Evolutionary conservation across 2,113 vertebrate genomes (phyloP), one percentile per base, ranked within the genome.

Genomic region (Lophochroa leadbeateri): DNA sequence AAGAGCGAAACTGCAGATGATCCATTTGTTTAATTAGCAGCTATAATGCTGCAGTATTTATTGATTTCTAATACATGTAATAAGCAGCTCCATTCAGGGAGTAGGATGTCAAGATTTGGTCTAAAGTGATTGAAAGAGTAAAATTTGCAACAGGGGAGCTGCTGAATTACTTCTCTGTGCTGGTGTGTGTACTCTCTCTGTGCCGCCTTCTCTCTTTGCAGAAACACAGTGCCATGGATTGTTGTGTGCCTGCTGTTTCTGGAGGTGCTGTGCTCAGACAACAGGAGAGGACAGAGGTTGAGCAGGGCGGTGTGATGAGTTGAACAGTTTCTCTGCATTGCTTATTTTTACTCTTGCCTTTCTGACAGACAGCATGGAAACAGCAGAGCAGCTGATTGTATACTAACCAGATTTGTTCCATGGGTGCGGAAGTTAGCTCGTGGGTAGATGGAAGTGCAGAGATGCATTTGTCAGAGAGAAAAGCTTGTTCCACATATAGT

Each of bases 221-320:
- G 78, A 37, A 53, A 3, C 0, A 2, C 13, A 2, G 23, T n/a
- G 75, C 31, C 3, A 1, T 3, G 9, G 68, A 5, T 13, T 49
- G 21, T 29, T 0, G 4, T 10, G 12, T 47, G 57, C 31, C 63
- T 43, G n/a, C 57, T 25, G 18, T 5, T 37, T 15, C 55, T 67
- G 58, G 52, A 63, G 41, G 2, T 33, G 52, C 70, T 63, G 46
- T 31, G 35, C 25, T 5, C 0, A 9, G 75, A 11, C 52, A 60
- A 9, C 18, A 29, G 68, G 47, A 41, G 31, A 64, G 47, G 29
- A 49, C 25, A 35, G 44, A 55, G n/a, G 44, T 1, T n/a, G 29
- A 78, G 19, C 24, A 11, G 53, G 31, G 63, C 10, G 46, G 11
- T 9, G 2, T 2, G 35, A 25, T 11, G 70, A 72, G 35, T 17